phyloP scores from a whole-genome alignment of 2,888 invertebrate genomes.

The Rhamnusium bicolor region DNA sequence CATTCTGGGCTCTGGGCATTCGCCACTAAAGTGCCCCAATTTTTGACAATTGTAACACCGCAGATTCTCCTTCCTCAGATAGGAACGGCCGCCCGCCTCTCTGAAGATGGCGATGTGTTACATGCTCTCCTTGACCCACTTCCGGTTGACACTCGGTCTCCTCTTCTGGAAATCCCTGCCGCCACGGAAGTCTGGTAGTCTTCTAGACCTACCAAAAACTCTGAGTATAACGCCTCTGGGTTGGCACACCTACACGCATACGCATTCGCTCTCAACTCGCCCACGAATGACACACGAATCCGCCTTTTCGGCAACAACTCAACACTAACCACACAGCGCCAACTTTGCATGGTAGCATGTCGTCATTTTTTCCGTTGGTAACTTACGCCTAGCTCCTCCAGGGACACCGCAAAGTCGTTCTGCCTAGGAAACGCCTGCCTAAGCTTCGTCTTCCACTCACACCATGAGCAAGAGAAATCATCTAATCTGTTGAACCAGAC shows the following conservation, averaged over 20 bases:
- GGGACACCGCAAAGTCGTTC: not conserved
- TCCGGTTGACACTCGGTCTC: not conserved
- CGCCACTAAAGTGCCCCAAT: not conserved
- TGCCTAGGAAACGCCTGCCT: too few species aligned
- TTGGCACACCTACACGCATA: not conserved
- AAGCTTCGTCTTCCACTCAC: too few species aligned
- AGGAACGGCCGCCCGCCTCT: not conserved
- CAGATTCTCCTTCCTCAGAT: not conserved
- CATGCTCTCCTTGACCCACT: not conserved
- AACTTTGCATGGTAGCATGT: not conserved
- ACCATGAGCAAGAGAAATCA: too few species aligned
- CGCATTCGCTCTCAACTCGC: not conserved
- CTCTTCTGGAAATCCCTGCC: too few species aligned
- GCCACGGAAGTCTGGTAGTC: not conserved
- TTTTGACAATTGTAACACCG: not conserved
- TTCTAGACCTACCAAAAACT: not conserved
- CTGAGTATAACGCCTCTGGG: not conserved
- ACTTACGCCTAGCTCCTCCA: not conserved
- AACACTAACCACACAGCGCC: not conserved
- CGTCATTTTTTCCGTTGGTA: not conserved
- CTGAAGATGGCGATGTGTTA: too few species aligned
- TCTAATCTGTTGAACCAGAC: too few species aligned
- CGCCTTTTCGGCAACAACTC: not conserved
- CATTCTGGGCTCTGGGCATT: not conserved
- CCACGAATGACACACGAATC: not conserved